These are phyloP conservation scores for Thalassophryne amazonica DNA, from an alignment of 2,797 vertebrate species.

Conservation along the genomic window DNA sequence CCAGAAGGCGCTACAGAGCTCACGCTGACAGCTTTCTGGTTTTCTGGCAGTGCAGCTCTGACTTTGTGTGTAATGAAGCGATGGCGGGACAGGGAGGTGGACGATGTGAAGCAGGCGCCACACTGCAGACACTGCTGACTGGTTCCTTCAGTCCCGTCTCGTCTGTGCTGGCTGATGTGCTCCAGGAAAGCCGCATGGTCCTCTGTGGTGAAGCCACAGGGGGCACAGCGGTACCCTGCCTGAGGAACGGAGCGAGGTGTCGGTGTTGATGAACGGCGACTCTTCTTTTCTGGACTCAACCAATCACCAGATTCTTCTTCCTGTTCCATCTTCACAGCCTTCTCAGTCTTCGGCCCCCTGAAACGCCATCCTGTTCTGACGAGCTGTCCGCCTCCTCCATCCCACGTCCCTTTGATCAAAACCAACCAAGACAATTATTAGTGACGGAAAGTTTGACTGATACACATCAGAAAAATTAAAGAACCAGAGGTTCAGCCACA, in stretches of 20 bases:
- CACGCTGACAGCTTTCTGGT: constrained; percentile 19
- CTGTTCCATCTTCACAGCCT: constrained; percentile 60
- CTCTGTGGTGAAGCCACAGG: constrained; percentile 80
- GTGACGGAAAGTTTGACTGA: no score
- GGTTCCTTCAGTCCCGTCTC: constrained; percentile 75
- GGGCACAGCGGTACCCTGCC: constrained; percentile 76
- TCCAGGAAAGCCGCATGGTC: constrained; percentile 73
- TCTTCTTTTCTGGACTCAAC: constrained; percentile 66
- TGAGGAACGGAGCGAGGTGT: constrained; percentile 10
- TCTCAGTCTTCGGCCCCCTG: constrained; percentile 24
- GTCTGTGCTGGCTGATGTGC: constrained; percentile 82
- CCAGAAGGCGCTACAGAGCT: constrained; percentile 45
- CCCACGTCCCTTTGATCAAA: constrained; percentile 24
- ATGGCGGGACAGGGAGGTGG: constrained; percentile 86
- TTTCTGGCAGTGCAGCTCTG: constrained; percentile 46
- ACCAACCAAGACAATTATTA: not conserved
- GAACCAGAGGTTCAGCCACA: no score
- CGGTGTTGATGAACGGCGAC: constrained; percentile 27
- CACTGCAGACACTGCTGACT: constrained; percentile 86
- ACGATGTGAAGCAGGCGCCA: constrained; percentile 91
- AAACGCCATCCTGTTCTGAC: constrained; percentile 57
- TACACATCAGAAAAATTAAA: no score
- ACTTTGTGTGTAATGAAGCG: constrained; percentile 94
- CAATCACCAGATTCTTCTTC: constrained; percentile 66
- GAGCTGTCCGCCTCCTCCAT: constrained; percentile 67